These are phyloP conservation scores for Cherax destructor DNA, from an alignment of 1,140 invertebrate species.

Conservation along the genomic window DNA sequence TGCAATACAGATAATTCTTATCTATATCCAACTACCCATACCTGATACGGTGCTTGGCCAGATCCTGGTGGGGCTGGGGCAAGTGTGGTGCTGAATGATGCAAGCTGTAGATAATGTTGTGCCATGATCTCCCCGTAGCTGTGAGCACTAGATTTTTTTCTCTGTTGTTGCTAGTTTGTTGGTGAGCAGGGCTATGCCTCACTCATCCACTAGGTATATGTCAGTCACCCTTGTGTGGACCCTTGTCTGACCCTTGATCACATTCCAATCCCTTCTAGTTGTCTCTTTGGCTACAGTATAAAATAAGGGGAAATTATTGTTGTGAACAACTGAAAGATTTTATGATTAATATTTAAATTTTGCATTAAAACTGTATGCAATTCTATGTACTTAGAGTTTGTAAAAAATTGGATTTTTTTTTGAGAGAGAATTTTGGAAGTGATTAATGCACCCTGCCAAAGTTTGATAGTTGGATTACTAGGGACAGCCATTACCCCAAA, in stretches of 20 bases:
- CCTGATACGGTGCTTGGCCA: conserved; percentile 28
- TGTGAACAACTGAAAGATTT: conserved; percentile 16
- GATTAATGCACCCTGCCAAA: conserved; percentile 51
- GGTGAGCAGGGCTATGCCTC: not conserved
- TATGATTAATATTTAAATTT: conserved; percentile 41
- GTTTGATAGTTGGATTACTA: conserved; percentile 39
- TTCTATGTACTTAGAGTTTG: conserved; percentile 66
- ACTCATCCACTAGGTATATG: conserved; percentile 17
- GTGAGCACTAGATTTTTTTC: conserved; percentile 59
- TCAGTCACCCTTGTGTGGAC: conserved; percentile 40
- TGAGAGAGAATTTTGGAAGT: conserved; percentile 9
- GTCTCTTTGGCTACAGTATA: conserved; percentile 61
- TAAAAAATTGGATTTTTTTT: conserved; percentile 44
- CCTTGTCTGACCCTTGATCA: conserved; percentile 54
- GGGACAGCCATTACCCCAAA: conserved; percentile 25
- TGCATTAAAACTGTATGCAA: conserved; percentile 54
- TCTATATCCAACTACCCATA: conserved; percentile 28
- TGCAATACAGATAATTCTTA: not conserved
- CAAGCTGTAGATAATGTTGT: conserved; percentile 50
- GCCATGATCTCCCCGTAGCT: conserved; percentile 67
- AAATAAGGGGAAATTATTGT: conserved; percentile 26
- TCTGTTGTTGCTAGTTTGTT: conserved; percentile 41
- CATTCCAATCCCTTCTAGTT: conserved; percentile 63
- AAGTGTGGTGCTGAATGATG: conserved; percentile 53
- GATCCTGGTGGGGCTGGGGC: conserved; percentile 21